Conservation (phyloP, 1,140 invertebrate species). For the Tetragonula clypearis region DNA sequence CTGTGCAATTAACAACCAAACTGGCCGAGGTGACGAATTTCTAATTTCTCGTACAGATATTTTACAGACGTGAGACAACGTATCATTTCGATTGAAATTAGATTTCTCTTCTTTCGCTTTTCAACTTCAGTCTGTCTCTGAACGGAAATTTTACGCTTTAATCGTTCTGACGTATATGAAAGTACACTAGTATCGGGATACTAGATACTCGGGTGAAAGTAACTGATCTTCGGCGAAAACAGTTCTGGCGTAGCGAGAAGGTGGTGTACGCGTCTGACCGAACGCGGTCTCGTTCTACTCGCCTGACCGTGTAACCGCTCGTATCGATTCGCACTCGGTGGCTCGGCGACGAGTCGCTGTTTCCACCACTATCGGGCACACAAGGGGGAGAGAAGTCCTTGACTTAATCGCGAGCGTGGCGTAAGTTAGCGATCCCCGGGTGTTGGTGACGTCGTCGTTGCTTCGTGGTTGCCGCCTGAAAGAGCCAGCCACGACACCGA, state of each 20-base stretch:
- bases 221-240: too few species aligned
- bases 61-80: too few species aligned
- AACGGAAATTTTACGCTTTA: too few species aligned
- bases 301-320: background rate
- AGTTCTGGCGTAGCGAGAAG: background rate
- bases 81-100: too few species aligned
- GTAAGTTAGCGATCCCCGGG: slow-evolving; percentile 55
- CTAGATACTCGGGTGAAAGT: too few species aligned
- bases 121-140: too few species aligned
- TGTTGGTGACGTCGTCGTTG: slow-evolving; percentile 52
- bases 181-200: too few species aligned
- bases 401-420: slow-evolving; percentile 55
- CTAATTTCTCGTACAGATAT: too few species aligned
- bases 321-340: slow-evolving; percentile 29
- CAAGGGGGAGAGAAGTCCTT: slow-evolving; percentile 20
- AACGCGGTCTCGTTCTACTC: background rate
- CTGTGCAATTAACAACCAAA: too few species aligned
- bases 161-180: too few species aligned
- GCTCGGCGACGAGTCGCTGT: background rate
- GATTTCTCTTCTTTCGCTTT: too few species aligned
- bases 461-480: slow-evolving; percentile 24
- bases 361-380: background rate
- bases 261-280: background rate
- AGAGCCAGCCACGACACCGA: slow-evolving; percentile 36
- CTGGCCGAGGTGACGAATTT: too few species aligned